Percentiles rank a stretch among this genome's conserved stretches.
These are phyloP conservation scores for Torymus aiolomorphi DNA, from an alignment of 2,888 invertebrate species.

Conservation along the genomic window DNA sequence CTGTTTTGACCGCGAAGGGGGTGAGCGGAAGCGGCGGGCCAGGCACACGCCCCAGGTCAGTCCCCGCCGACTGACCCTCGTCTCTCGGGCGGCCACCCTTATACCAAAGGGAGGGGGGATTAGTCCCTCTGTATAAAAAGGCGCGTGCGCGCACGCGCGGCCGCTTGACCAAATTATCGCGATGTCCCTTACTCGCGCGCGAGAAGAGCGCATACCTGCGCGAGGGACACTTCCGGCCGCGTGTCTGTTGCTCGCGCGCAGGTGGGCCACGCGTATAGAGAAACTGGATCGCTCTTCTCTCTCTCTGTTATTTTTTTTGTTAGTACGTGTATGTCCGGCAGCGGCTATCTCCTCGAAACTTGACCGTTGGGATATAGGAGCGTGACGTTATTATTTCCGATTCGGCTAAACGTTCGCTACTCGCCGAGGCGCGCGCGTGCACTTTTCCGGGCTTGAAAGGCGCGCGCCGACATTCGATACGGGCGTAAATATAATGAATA, in stretches of 20 bases:
- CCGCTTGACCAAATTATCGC: slow-evolving; percentile 68
- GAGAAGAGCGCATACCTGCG: slow-evolving; percentile 11
- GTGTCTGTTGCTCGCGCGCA: not conserved
- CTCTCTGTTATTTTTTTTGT: too few relatives aligned
- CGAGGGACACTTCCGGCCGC: slow-evolving; percentile 6
- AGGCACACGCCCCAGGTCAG: slow-evolving; percentile 74
- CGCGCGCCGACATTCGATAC: slow-evolving; percentile 23
- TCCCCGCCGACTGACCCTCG: slow-evolving; percentile 47
- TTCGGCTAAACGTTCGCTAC: slow-evolving; percentile 46
- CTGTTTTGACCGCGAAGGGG: slow-evolving; percentile 76
- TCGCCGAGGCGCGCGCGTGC: not conserved
- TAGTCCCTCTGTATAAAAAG: not conserved
- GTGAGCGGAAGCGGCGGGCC: slow-evolving; percentile 65
- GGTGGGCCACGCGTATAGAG: not conserved
- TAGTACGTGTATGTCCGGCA: too few relatives aligned
- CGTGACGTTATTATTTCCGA: slow-evolving; percentile 44
- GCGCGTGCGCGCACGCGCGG: slow-evolving; percentile 20
- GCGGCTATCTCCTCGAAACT: not conserved
- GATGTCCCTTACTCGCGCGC: slow-evolving; percentile 53
- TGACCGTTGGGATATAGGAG: slow-evolving; percentile 18
- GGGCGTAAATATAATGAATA: slow-evolving; percentile 17
- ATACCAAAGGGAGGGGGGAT: not conserved
- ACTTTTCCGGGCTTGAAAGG: not conserved
- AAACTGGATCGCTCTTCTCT: slow-evolving; percentile 47
- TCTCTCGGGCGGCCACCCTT: slow-evolving; percentile 30